Base-by-base conservation (phyloP, 2,113 vertebrate species). In the Dromaius novaehollandiae region DNA sequence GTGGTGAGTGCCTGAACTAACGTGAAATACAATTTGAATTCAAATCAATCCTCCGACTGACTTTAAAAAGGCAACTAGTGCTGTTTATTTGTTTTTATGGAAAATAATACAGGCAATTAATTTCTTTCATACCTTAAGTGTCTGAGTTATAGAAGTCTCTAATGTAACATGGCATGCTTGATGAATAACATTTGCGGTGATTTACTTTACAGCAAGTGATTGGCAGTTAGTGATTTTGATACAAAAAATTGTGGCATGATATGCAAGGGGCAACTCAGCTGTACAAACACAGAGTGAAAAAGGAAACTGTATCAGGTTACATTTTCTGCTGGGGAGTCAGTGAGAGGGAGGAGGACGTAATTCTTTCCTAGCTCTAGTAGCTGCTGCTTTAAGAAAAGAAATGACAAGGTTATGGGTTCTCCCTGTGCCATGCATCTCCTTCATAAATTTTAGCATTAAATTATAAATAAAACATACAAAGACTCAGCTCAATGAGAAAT, bases 1-100 rank as follows among this genome's bases (percentile, higher is more conserved):
- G 58, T 85, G 76, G 84, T 58, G 78, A 90, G 93, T 64, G 50
- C 92, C 30, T 96, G 94, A 96, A 95, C 89, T 97, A 97, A 95
- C 97, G 94, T 92, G 83, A 97, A 97, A 98, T 95, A 95, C 93
- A 98, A 96, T 97, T 96, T 94, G 95, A 98, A 96, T 97, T 97
- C 97, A 98, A 98, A 98, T 97, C 97, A 96, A 97, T 96, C 79
- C 81, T 96, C 86, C 11, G 2, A 94, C 46, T 91, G 91, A 96
- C 81, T 95, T 95, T 86, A 38, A 95, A 97, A 91, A 94, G 78
- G 80, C 51, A 94, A 42, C 84, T 22, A 84, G 48, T 38, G 69
- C 51, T 92, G 80, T 95, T 96, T 97, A 95, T 96, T 97, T 97
- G 89, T 82, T 95, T 95, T 94, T 95, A 94, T 86, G 90, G 87